Base-by-base conservation (phyloP, 2,888 invertebrate genomes). In the Idaea aversata region DNA sequence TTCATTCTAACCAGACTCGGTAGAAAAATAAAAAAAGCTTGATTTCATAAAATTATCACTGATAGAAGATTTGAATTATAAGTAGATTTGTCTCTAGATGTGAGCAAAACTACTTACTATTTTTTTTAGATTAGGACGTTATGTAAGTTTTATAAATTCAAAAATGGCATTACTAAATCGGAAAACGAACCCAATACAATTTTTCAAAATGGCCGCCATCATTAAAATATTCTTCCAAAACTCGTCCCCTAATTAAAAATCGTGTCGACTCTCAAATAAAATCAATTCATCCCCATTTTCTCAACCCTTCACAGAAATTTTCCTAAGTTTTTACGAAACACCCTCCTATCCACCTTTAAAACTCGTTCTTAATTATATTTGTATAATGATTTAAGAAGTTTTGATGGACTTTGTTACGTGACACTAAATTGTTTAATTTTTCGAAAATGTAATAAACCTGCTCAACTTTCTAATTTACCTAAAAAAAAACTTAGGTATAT, bases 241-340 rank as follows among this genome's bases (percentile, higher is more conserved):
- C 66, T 65, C 64, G 62, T 64, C 70, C 69, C 76, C 90, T 90
- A 90, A 91, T 88, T 88, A 92, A 91, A 92, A 92, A 91, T 88
- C 92, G 92, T 92, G 92, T 90, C 87, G 82, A 83, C 83, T 87
- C 81, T 71, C 88, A 91, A 92, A 92, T 91, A 92, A 90, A 91
- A 91, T 91, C 91, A 92, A 92, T 92, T 85, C 82, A 75, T 76
- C 80, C 80, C 81, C 72, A 47, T 47, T 47, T 47, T 71, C 76
- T 70, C 71, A 72, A 64, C 79, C 81, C 78, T 68, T 69, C 67
- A 68, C 62, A 68, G 62, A 75, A 77, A 77, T 75, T 83, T 79
- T 79, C 77, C 74, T 75, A 84, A 84, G 84, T 86, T 88, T 88
- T 88, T 87, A 47, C 47, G 47, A 47, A 47, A 47, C 47, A 47